Percentiles rank a stretch among this genome's conserved stretches.
Conservation (phyloP, 2,113 vertebrate genomes). For the Dromaius novaehollandiae region DNA sequence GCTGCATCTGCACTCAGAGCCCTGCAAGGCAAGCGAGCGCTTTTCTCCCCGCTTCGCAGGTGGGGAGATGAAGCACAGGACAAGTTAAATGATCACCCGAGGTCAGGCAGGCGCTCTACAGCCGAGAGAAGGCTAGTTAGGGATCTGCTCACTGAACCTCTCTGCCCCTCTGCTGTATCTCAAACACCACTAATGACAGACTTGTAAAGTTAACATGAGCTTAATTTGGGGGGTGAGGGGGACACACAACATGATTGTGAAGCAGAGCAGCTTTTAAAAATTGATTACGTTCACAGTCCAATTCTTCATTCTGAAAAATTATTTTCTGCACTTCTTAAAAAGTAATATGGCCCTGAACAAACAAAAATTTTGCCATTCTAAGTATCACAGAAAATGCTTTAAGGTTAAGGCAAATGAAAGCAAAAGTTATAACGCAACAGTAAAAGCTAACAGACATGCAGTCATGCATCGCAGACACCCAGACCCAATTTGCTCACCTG, state of each 20-base stretch:
- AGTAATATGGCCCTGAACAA: not conserved
- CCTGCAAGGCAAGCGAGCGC: not conserved
- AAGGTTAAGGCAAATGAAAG: not conserved
- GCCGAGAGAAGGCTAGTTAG: not conserved
- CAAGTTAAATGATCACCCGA: not conserved
- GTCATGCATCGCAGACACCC: not conserved
- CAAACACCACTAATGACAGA: not conserved
- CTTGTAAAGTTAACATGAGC: fast-evolving
- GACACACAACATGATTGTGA: not conserved
- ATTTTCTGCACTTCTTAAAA: not conserved
- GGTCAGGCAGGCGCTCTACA: not conserved
- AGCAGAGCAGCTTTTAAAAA: not conserved
- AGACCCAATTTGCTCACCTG: not conserved
- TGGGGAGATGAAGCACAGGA: not conserved
- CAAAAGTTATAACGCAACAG: fast-evolving
- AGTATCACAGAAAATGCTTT: not conserved
- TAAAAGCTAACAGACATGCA: not conserved
- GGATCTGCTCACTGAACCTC: not conserved
- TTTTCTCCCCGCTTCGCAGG: not conserved
- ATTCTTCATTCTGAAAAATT: not conserved
- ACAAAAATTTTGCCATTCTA: not conserved
- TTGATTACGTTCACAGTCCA: not conserved
- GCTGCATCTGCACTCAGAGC: not conserved
- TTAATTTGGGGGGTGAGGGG: not conserved
- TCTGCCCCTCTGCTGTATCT: not conserved